A percentile compares a stretch with the other conserved stretches of the same genome.
Evolutionary conservation across 2,113 vertebrate genomes (phyloP).

Genomic region (Psilopsiagon aurifrons): DNA sequence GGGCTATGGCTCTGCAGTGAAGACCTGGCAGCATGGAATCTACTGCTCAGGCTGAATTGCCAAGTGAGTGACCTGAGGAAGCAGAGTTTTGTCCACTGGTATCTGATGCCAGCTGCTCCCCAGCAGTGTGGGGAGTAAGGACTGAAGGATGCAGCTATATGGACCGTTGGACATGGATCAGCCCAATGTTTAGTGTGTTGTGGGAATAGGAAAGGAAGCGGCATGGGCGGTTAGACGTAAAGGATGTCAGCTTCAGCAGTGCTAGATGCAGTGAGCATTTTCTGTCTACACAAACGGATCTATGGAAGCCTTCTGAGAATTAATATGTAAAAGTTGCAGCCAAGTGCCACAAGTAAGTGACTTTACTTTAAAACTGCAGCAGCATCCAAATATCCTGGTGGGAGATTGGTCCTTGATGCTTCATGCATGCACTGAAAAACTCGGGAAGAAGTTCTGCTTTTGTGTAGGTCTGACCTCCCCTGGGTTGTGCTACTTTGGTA

Average conservation of each 20-base stretch:
- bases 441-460: background rate
- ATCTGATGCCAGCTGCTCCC: background rate
- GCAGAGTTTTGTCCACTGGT: background rate
- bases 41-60: background rate
- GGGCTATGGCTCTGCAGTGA: background rate
- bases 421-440: background rate
- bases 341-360: background rate
- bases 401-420: background rate
- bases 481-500: background rate
- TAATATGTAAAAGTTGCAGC: background rate
- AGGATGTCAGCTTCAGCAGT: background rate
- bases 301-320: background rate
- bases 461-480: background rate
- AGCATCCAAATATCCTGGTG: background rate
- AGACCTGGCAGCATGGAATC: rapidly evolving
- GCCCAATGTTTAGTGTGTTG: rapidly evolving
- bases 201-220: background rate
- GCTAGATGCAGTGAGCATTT: background rate
- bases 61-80: background rate
- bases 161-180: background rate
- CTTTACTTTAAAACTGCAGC: background rate
- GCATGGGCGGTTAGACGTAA: no score
- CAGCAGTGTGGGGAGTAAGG: no score
- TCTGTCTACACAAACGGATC: background rate
- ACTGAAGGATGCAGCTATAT: background rate